Conservation (phyloP, 2,113 vertebrate species). For the Etheostoma cragini region DNA sequence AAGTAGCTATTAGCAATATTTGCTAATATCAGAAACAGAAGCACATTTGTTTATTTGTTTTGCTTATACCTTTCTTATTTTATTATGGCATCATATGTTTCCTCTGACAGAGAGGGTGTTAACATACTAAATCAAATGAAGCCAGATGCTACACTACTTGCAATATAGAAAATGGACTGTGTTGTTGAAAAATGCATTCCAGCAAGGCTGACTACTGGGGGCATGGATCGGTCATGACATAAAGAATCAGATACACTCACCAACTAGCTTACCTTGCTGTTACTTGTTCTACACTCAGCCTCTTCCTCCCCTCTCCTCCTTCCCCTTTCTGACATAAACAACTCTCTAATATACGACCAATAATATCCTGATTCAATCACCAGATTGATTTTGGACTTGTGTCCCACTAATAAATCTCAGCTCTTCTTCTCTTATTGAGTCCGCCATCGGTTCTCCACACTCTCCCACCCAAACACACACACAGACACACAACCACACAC, state of each 20-base stretch:
- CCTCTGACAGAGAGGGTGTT: constrained; percentile 21
- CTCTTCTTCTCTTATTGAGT: constrained; percentile 96
- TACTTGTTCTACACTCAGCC: constrained; percentile 65
- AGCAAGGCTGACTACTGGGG: constrained; percentile 56
- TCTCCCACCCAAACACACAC: constrained; percentile 45
- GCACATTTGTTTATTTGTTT: constrained; percentile 1
- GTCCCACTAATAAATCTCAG: constrained; percentile 94
- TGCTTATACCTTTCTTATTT: constrained; percentile 3
- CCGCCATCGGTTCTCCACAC: constrained; percentile 78
- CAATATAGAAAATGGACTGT: constrained; percentile 22
- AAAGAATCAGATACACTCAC: constrained; percentile 73
- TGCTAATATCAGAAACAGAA: not conserved
- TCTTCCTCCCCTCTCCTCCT: constrained; percentile 58
- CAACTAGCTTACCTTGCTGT: constrained; percentile 72
- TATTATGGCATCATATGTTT: constrained; percentile 24
- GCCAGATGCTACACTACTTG: constrained; percentile 28
- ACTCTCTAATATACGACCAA: constrained; percentile 83
- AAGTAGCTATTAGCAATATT: not conserved
- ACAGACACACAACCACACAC: constrained; percentile 38
- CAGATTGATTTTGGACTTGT: constrained; percentile 98
- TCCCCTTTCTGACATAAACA: constrained; percentile 78
- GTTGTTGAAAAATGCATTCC: constrained; percentile 62
- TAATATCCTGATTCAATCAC: constrained; percentile 96
- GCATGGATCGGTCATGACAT: constrained; percentile 66
- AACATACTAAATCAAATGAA: constrained; percentile 53